Conservation (phyloP, 2,797 vertebrate genomes). For the Morelia viridis region DNA sequence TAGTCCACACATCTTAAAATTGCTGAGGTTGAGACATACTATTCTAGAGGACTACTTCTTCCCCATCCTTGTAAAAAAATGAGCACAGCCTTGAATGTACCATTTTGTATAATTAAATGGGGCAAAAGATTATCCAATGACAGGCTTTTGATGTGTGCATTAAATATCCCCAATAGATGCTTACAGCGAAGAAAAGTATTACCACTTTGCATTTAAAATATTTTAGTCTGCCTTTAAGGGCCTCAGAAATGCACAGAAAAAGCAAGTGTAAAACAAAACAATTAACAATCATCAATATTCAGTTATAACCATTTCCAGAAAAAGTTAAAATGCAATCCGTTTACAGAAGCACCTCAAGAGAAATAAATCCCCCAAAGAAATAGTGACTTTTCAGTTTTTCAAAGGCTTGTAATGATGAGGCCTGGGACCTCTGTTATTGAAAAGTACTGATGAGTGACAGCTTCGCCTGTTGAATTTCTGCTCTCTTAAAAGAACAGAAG, state of each 20-base stretch:
- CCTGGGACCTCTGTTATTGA: too few species aligned
- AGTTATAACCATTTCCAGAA: not conserved
- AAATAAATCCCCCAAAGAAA: too few species aligned
- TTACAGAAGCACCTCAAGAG: too few species aligned
- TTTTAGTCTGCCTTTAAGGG: not conserved
- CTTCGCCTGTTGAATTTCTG: too few species aligned
- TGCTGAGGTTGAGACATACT: not conserved
- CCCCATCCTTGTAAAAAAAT: constrained; percentile 60
- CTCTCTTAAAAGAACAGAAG: too few species aligned
- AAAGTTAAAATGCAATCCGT: too few species aligned
- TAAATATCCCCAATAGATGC: not conserved
- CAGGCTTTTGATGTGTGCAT: not conserved
- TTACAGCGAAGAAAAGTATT: not conserved
- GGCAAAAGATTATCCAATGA: not conserved
- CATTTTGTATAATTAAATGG: not conserved
- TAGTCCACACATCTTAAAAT: not conserved
- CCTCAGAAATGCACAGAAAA: not conserved
- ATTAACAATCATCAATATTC: not conserved
- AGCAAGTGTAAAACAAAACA: not conserved
- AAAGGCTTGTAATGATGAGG: too few species aligned
- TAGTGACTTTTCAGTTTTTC: too few species aligned
- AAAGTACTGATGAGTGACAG: too few species aligned
- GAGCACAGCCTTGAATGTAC: not conserved
- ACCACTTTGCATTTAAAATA: not conserved
- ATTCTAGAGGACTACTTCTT: constrained; percentile 55